These are phyloP conservation scores for Oriolus oriolus DNA, from an alignment of 2,113 vertebrate species.

Conservation along the genomic window DNA sequence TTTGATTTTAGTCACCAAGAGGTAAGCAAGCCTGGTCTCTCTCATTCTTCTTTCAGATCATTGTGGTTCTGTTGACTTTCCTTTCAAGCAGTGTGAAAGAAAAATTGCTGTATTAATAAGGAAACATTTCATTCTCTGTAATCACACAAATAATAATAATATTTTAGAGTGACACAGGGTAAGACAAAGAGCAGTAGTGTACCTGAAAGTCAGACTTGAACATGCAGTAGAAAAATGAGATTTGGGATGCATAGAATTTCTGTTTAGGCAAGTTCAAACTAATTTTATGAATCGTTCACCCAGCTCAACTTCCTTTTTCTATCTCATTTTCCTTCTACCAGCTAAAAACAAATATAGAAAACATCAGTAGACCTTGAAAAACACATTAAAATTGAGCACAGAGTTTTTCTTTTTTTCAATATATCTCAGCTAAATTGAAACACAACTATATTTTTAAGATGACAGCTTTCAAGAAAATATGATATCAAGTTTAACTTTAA, in stretches of 20 bases:
- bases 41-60: neutral
- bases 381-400: slow-evolving; percentile 1
- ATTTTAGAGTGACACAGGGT: neutral
- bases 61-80: neutral
- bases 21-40: neutral
- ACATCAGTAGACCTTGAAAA: slow-evolving; percentile 60
- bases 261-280: slow-evolving; percentile 58
- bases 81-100: neutral
- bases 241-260: slow-evolving; percentile 43
- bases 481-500: neutral
- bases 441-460: slow-evolving; percentile 6
- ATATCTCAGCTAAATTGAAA: slow-evolving; percentile 33
- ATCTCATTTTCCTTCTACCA: slow-evolving; percentile 34
- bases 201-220: slow-evolving; percentile 6
- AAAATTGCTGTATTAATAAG: neutral
- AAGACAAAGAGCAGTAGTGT: neutral
- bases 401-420: neutral
- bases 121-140: neutral
- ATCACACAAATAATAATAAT: neutral
- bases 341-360: slow-evolving; percentile 48
- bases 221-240: slow-evolving; percentile 24
- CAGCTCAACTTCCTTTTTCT: slow-evolving; percentile 46
- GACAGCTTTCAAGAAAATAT: slow-evolving; percentile 21
- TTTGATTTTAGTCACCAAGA: neutral
- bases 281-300: slow-evolving; percentile 53